These are phyloP conservation scores for Cheilosia vernalis DNA, from an alignment of 2,888 invertebrate species.

Conservation along the genomic window DNA sequence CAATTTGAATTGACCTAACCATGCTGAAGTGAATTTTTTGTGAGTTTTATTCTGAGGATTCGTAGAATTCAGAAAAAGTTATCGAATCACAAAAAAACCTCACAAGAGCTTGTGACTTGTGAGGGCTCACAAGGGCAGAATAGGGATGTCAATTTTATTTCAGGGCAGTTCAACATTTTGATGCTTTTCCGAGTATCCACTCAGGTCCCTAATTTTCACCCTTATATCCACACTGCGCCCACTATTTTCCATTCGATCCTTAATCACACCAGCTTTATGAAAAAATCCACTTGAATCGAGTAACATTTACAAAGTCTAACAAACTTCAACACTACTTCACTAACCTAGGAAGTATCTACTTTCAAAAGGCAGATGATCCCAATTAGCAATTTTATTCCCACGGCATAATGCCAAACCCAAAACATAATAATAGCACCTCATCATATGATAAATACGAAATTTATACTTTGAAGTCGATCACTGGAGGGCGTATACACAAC, in stretches of 20 bases:
- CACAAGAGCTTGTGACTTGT: no score
- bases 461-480: conserved; percentile 63
- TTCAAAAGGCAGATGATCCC: conserved; percentile 1
- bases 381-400: conserved; percentile 17
- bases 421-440: conserved; percentile 37
- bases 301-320: neutral
- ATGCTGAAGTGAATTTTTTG: no score
- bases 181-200: no score
- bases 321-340: neutral
- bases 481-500: conserved; percentile 71
- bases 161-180: no score
- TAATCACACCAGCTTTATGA: neutral
- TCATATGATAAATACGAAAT: conserved; percentile 51
- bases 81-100: no score
- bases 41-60: no score
- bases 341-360: neutral
- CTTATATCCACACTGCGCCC: no score
- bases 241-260: neutral
- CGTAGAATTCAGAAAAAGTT: no score
- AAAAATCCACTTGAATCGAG: neutral
- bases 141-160: no score
- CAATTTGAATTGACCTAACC: no score
- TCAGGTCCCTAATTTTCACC: no score
- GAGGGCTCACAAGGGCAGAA: no score
- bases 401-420: neutral